Evolutionary conservation across 1,140 invertebrate genomes (phyloP).

Genomic region (Caenorhabditis tropicalis): DNA sequence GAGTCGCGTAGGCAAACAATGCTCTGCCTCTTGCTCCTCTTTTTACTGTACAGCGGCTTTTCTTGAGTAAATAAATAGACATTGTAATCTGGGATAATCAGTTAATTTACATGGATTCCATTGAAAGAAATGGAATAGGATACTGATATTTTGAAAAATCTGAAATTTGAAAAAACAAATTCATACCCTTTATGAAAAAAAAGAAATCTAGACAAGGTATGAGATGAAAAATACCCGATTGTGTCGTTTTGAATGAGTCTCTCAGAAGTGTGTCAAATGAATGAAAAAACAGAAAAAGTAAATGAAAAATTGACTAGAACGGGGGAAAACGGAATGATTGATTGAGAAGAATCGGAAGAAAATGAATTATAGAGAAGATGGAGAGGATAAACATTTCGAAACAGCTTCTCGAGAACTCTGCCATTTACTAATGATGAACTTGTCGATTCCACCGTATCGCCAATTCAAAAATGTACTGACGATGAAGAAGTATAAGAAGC

Average conservation of each 20-base stretch:
- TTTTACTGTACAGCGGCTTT: conserved; percentile 5
- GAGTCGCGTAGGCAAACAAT: conserved; percentile 6
- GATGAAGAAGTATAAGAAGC: conserved; percentile 53
- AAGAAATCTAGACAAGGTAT: not conserved
- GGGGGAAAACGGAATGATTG: not conserved
- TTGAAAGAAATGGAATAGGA: not conserved
- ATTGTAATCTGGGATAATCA: conserved; percentile 21
- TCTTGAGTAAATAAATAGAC: conserved; percentile 6
- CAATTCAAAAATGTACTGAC: conserved; percentile 45
- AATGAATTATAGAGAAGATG: not conserved
- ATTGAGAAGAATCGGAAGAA: not conserved
- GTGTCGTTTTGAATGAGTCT: conserved; percentile 13
- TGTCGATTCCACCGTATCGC: conserved; percentile 55
- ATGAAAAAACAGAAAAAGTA: not conserved
- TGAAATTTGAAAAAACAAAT: not conserved
- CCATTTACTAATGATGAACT: conserved; percentile 48
- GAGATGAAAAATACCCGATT: not conserved
- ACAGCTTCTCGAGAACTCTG: not conserved
- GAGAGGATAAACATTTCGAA: not conserved
- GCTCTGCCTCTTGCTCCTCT: not conserved
- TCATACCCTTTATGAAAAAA: no score
- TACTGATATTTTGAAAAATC: not conserved
- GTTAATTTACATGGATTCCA: not conserved
- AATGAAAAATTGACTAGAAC: not conserved
- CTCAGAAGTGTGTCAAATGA: conserved; percentile 19